A percentile compares a stretch with the other conserved stretches of the same genome.
Conservation (phyloP, 1,140 invertebrate species). For the Globodera rostochiensis region DNA sequence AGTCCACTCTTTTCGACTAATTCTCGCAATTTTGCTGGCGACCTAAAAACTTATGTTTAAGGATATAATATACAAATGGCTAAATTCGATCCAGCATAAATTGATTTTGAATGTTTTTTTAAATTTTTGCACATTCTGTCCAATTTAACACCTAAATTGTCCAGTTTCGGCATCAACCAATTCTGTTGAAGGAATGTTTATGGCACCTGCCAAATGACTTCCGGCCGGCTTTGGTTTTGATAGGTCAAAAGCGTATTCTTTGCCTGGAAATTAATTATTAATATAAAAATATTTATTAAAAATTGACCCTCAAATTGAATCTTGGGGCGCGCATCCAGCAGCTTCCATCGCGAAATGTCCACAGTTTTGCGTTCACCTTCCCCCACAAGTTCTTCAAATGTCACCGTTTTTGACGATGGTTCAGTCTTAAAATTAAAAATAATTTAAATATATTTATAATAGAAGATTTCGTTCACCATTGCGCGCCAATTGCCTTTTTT, state of each 20-base stretch:
- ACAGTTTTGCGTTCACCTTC: constrained; percentile 28
- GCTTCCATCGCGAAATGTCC: constrained; percentile 17
- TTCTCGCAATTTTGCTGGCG: too few relatives aligned
- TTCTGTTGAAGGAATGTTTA: constrained; percentile 52
- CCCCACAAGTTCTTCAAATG: constrained; percentile 20
- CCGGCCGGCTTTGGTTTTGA: constrained; percentile 36
- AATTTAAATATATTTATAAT: background rate
- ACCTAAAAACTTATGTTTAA: too few relatives aligned
- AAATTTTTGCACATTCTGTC: too few relatives aligned
- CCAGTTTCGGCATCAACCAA: constrained; percentile 37
- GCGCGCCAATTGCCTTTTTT: constrained; percentile 10
- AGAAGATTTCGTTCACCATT: background rate
- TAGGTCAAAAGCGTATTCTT: constrained; percentile 31
- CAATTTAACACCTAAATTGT: background rate
- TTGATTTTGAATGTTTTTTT: background rate
- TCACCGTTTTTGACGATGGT: constrained; percentile 1
- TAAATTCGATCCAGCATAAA: background rate
- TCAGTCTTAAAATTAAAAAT: constrained; percentile 4
- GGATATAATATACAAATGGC: background rate
- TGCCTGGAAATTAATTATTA: constrained; percentile 11
- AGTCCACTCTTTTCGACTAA: too few relatives aligned
- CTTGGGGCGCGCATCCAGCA: constrained; percentile 50
- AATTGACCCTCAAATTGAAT: constrained; percentile 58
- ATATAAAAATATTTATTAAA: constrained; percentile 49
- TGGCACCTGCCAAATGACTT: constrained; percentile 45